Percentiles rank a stretch among this genome's conserved stretches.
These are phyloP conservation scores for Spondyliosoma cantharus DNA, from an alignment of 2,797 vertebrate species.

Conservation along the genomic window DNA sequence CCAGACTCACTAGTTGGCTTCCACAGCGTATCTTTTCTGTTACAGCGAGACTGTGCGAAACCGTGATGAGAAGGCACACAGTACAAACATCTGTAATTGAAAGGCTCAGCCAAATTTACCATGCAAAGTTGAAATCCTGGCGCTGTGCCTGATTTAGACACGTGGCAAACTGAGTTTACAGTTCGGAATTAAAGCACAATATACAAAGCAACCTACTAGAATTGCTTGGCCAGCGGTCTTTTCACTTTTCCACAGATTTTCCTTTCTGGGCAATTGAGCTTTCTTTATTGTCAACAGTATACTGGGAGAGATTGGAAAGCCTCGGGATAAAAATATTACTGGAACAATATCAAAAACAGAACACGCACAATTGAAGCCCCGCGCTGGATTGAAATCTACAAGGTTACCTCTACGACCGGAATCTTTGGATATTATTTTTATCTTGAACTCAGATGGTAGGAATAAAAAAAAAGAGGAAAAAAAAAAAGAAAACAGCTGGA, in stretches of 20 bases:
- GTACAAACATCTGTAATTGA: too few relatives aligned
- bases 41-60: too few relatives aligned
- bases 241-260: not conserved
- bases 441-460: not conserved
- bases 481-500: not conserved
- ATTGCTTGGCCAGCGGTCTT: not conserved
- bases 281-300: not conserved
- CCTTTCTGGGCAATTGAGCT: not conserved
- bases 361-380: not conserved
- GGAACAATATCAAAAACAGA: not conserved
- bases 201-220: too few relatives aligned
- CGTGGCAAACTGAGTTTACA: not conserved
- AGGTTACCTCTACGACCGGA: not conserved
- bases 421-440: conserved; percentile 7
- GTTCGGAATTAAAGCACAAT: not conserved
- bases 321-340: not conserved
- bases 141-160: not conserved
- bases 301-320: not conserved
- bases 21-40: too few relatives aligned
- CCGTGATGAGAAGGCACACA: too few relatives aligned
- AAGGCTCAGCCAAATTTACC: too few relatives aligned
- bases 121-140: too few relatives aligned
- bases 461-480: too few relatives aligned
- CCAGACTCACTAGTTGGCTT: too few relatives aligned
- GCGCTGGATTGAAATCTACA: not conserved